Base-by-base conservation (phyloP, 2,888 invertebrate species). In the Nomada goodeniana region DNA sequence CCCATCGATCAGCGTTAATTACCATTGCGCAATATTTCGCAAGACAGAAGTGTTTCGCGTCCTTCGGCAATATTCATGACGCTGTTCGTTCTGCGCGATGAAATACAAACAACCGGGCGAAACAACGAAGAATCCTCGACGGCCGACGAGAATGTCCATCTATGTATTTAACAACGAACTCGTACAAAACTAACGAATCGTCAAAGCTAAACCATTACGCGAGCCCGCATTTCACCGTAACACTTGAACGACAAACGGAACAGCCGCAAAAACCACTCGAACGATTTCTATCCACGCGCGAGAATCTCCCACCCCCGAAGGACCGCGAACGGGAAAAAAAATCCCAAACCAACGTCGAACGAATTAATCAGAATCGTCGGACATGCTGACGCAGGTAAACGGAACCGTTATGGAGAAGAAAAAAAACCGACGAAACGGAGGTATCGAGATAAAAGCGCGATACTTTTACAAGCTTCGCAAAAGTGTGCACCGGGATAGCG, bases 1-100 rank as follows among this genome's bases (percentile, higher is more conserved):
- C 68, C 57, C 44, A 64, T 72, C 72, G 50, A 53, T 53, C 72
- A 42, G 50, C 9, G 29, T 36, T 77, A 77, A 79, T 70, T 69
- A 52, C 53, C 67, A 79, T 80, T 57, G 80, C 67, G 71, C 65
- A 57, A 72, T 78, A 71, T 63, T 57, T 57, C 44, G 36, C n/a
- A 13, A 13, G 55, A 11, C 26, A 63, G 23, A 68, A 63, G 63
- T 68, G 23, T 20, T 44, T 36, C 13, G 29, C n/a, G 57, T 53
- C 29, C 57, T 47, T 20, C 23, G n/a, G 73, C 47, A 68, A 80
- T 80, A 80, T 80, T 72, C 80, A 68, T 72, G 72, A 47, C 57
- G 29, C 44, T 9, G 23, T 36, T 47, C 65, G 61, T 29, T 23
- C 60, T 44, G 18, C 44, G 57, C 18, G 29, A 26, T 20, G 57